phyloP scores from a whole-genome alignment of 2,113 vertebrate genomes.

The Plectropomus leopardus region DNA sequence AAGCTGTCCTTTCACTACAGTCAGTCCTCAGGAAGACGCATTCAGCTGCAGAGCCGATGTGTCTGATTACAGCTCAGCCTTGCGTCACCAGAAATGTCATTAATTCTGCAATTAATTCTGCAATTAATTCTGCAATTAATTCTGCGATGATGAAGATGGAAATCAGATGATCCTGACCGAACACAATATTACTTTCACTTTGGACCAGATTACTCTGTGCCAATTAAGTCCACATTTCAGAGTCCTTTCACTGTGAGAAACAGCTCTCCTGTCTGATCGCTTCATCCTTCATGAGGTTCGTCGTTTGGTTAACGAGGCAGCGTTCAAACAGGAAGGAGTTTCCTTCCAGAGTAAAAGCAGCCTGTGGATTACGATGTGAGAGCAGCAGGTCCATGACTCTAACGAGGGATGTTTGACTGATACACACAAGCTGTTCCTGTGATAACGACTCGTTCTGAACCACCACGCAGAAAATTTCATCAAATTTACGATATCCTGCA shows the following conservation, averaged over 20 bases:
- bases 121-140: not conserved
- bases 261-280: not conserved
- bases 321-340: not conserved
- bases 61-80: slow-evolving; percentile 16
- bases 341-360: not conserved
- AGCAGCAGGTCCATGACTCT: too few species aligned
- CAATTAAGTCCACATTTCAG: not conserved
- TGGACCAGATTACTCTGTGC: not conserved
- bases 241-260: not conserved
- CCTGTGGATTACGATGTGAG: too few species aligned
- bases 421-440: too few species aligned
- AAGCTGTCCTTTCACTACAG: not conserved
- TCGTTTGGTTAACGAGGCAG: not conserved
- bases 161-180: not conserved
- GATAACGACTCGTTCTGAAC: too few species aligned
- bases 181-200: slow-evolving; percentile 1
- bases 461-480: too few species aligned
- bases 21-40: not conserved
- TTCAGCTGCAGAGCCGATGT: not conserved
- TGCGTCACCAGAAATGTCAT: not conserved
- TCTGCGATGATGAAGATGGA: not conserved
- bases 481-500: too few species aligned
- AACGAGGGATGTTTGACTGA: too few species aligned
- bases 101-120: not conserved
- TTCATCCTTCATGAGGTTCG: not conserved